Conservation (phyloP, 2,797 vertebrate species). For the Gobionotothen gibberifrons region DNA sequence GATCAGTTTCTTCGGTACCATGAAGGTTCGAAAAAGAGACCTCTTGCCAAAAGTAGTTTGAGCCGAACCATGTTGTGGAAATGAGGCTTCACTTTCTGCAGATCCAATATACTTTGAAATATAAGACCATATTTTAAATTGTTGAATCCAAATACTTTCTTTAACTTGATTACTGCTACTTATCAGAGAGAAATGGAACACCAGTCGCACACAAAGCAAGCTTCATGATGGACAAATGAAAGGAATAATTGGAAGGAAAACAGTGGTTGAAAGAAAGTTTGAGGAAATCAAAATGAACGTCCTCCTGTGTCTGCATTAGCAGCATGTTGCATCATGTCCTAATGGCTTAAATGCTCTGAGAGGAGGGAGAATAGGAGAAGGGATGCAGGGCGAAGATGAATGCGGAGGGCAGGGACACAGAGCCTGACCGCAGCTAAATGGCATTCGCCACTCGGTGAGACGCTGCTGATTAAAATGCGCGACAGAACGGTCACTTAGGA, state of each 20-base stretch:
- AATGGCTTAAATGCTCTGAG: conserved; percentile 22
- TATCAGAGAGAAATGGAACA: not conserved
- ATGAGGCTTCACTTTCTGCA: not conserved
- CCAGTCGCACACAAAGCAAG: not conserved
- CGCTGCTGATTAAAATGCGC: conserved; percentile 57
- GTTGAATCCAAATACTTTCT: too few species aligned
- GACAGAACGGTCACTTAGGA: conserved; percentile 27
- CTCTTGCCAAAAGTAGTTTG: too few species aligned
- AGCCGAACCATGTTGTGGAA: too few species aligned
- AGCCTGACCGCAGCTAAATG: conserved; percentile 42
- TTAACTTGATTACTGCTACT: not conserved
- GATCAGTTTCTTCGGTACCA: too few species aligned
- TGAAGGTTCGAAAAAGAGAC: too few species aligned
- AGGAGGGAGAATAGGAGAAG: conserved; percentile 10
- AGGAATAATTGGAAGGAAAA: not conserved
- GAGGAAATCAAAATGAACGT: not conserved
- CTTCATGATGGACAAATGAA: not conserved
- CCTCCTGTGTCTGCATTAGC: conserved; percentile 24
- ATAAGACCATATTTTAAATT: not conserved
- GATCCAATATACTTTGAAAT: conserved; percentile 10
- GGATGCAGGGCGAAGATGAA: conserved; percentile 33
- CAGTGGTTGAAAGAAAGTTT: not conserved
- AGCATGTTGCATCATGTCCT: not conserved
- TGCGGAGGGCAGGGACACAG: conserved; percentile 26
- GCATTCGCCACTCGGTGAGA: conserved; percentile 44